Conservation (phyloP, 2,113 vertebrate species). For the Tamias sibiricus region DNA sequence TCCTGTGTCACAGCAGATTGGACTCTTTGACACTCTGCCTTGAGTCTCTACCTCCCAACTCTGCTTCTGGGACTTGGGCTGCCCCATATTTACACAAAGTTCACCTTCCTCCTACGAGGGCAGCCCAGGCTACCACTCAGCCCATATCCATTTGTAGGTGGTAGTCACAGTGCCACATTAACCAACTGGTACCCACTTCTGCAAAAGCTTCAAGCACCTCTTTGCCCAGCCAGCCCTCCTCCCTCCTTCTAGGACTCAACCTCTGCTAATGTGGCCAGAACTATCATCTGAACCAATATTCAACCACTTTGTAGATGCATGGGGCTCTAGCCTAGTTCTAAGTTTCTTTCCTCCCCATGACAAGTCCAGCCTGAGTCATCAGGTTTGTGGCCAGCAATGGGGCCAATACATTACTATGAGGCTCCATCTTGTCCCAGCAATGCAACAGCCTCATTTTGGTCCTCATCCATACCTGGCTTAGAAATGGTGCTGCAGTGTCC, state of each 20-base stretch:
- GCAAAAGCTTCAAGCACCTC: not conserved
- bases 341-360: not conserved
- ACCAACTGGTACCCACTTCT: not conserved
- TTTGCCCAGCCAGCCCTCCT: not conserved
- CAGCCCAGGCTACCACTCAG: not conserved
- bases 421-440: too few species aligned
- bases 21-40: not conserved
- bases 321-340: not conserved
- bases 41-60: not conserved
- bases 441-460: not conserved
- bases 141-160: not conserved
- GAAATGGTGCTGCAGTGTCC: not conserved
- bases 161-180: not conserved
- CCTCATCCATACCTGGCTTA: not conserved
- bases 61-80: too few species aligned
- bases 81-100: not conserved
- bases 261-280: not conserved
- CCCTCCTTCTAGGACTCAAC: not conserved
- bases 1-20: not conserved
- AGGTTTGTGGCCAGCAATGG: not conserved
- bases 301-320: rapidly evolving
- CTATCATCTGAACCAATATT: not conserved
- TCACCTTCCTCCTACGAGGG: not conserved
- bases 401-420: not conserved
- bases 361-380: not conserved